phyloP scores from a whole-genome alignment of 2,888 invertebrate genomes.

The Elysia crispata region DNA sequence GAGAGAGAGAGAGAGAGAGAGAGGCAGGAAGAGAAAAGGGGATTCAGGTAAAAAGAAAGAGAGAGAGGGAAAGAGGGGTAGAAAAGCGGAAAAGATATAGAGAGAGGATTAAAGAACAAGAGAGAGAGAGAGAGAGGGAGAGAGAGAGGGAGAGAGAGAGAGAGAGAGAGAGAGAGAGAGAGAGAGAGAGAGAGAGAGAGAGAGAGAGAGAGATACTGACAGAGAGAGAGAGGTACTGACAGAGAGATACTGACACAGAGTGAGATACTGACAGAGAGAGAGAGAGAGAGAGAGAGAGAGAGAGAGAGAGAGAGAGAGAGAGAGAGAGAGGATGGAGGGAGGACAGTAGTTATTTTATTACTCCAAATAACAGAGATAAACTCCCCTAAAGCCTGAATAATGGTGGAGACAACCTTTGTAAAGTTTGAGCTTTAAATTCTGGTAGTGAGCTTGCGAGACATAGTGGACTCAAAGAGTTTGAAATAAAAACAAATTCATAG shows the following conservation, averaged over 20 bases:
- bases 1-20: background rate
- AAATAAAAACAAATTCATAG: no score
- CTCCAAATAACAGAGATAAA: no score
- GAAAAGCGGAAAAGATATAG: background rate
- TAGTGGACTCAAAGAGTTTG: no score
- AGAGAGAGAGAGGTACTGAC: background rate
- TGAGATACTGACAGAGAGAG: background rate
- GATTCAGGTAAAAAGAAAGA: background rate
- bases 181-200: background rate
- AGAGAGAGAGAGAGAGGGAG: background rate
- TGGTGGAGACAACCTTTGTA: no score
- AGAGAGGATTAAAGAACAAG: no score
- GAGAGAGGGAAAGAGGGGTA: background rate
- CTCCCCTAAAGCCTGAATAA: no score
- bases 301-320: constrained; percentile 17
- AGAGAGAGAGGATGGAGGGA: no score
- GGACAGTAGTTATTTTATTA: no score
- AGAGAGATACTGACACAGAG: background rate
- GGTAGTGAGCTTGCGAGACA: no score
- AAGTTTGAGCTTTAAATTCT: no score
- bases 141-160: background rate
- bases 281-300: background rate
- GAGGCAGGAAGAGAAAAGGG: background rate
- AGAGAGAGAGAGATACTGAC: no score
- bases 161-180: background rate